phyloP scores from a whole-genome alignment of 2,797 vertebrate genomes.

The Eulemur coronatus region DNA sequence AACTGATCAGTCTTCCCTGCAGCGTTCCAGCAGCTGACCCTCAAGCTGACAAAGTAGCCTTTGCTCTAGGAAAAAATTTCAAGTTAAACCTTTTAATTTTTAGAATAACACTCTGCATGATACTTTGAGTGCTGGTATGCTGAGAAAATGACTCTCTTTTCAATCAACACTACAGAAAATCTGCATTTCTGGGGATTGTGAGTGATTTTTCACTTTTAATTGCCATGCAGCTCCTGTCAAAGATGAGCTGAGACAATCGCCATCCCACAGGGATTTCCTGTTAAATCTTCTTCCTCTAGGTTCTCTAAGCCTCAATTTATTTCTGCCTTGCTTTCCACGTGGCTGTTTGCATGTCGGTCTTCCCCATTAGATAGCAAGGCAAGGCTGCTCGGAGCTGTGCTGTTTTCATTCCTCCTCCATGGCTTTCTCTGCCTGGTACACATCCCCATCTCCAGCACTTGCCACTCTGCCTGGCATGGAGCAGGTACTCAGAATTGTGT shows the following conservation, averaged over 20 bases:
- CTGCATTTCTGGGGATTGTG: not conserved
- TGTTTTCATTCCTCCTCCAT: not conserved
- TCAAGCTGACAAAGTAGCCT: not conserved
- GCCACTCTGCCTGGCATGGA: not conserved
- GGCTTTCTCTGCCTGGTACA: not conserved
- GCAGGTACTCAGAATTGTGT: not conserved
- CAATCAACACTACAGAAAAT: not conserved
- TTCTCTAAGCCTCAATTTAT: not conserved
- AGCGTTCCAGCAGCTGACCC: not conserved
- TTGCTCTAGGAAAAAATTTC: not conserved
- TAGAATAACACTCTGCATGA: not conserved
- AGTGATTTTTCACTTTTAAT: slow-evolving; percentile 11
- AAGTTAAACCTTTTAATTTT: slow-evolving; percentile 46
- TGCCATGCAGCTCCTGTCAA: not conserved
- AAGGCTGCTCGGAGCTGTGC: not conserved
- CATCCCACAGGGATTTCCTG: not conserved
- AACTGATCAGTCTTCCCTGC: not conserved
- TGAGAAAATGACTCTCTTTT: slow-evolving; percentile 36
- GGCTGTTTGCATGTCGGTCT: not conserved
- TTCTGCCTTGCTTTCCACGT: not conserved
- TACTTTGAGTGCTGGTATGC: not conserved
- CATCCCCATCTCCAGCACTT: not conserved
- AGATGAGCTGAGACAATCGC: not conserved
- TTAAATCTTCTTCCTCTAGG: not conserved
- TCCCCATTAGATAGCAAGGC: not conserved